Evolutionary conservation across 2,888 invertebrate genomes (phyloP).

Genomic region (Lasioglossum lativentre): DNA sequence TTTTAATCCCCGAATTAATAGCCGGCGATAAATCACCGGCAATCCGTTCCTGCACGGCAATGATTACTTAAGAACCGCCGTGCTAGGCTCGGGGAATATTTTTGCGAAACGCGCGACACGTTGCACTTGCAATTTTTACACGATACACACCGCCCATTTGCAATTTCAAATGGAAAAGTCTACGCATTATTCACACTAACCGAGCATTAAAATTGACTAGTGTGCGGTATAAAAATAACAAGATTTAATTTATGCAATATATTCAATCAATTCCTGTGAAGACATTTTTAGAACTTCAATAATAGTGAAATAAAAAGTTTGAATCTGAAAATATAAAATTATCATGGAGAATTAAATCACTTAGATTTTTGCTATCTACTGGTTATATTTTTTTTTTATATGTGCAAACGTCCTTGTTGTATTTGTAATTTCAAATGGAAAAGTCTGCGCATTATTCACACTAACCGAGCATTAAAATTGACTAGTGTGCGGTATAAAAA

Average conservation of each 20-base stretch:
- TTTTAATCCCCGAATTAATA: slow-evolving; percentile 16
- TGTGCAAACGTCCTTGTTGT: no score
- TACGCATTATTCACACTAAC: no score
- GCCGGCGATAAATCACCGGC: not conserved
- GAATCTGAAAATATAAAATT: no score
- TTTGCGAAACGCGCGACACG: not conserved
- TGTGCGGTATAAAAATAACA: not conserved
- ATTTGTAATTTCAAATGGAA: not conserved
- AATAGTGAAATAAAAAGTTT: no score
- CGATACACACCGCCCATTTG: not conserved
- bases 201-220: no score
- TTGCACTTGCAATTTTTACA: not conserved
- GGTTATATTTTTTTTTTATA: no score
- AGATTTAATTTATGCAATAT: not conserved
- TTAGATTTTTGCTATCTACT: no score
- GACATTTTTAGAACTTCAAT: no score
- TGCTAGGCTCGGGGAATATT: not conserved
- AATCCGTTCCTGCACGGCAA: not conserved
- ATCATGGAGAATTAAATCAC: no score
- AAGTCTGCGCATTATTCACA: no score
- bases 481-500: not conserved
- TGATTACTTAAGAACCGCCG: slow-evolving; percentile 14
- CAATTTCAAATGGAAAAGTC: not conserved
- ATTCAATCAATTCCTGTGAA: no score
- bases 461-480: no score